Base-by-base conservation (phyloP, 1,140 invertebrate species). In the Cepaea nemoralis region DNA sequence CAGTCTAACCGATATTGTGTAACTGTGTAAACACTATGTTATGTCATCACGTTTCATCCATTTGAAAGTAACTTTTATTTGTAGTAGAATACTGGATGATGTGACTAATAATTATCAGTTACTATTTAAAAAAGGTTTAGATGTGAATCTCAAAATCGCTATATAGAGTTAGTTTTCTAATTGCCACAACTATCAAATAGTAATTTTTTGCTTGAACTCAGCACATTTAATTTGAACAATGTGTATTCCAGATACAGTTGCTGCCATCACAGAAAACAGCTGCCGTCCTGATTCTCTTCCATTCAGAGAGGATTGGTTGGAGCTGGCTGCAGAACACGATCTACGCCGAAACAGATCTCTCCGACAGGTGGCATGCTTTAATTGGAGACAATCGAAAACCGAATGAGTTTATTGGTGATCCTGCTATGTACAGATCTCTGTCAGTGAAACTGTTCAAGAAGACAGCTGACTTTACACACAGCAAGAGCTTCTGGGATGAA, bases 221-320 rank as follows among this genome's bases (percentile, higher is more conserved):
- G n/a, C n/a, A n/a, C n/a, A n/a, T n/a, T n/a, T n/a, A n/a, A n/a
- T n/a, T n/a, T n/a, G n/a, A n/a, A n/a, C n/a, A n/a, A n/a, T n/a
- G n/a, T n/a, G n/a, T n/a, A n/a, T 63, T 31, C 27, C 59, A 63
- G 59, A 63, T 63, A 0, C 59, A 63, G n/a, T 63, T 63, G n/a
- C 12, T 63, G 6, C 59, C 16, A 14, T 63, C 59, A 31, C n/a
- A 63, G 16, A 5, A 63, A 27, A 63, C 59, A 31, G 59, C 59
- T 63, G 59, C 27, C 33, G n/a, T 63, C 33, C 27, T 63, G 2
- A 63, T 63, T 63, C 27, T 31, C n/a, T 31, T 63, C 27, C 8
- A 10, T 14, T 63, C 59, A 31, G 2, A 63, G n/a, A 63, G 59
- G 27, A 31, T 5, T 14, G 59, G 5, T 16, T 27, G 27, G 5